phyloP scores from a whole-genome alignment of 2,113 vertebrate genomes.

The Oreochromis spilurus region DNA sequence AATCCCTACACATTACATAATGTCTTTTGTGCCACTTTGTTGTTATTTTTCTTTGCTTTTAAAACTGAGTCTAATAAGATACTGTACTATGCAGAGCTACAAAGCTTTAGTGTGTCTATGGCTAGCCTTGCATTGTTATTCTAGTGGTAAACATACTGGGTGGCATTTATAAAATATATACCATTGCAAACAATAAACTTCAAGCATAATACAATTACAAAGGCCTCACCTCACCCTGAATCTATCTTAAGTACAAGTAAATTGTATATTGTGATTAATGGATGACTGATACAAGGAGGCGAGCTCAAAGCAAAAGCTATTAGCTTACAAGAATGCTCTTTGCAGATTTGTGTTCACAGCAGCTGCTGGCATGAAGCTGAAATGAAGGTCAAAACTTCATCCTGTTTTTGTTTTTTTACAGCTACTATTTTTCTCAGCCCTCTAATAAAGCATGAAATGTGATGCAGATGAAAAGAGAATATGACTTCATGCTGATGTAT shows the following conservation, averaged over 20 bases:
- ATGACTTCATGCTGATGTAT: not conserved
- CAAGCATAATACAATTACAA: not conserved
- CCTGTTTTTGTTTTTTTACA: slow-evolving; percentile 17
- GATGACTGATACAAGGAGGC: not conserved
- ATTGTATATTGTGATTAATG: not conserved
- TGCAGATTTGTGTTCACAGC: not conserved
- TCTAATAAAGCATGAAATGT: not conserved
- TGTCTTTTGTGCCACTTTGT: not conserved
- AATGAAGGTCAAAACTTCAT: slow-evolving; percentile 26
- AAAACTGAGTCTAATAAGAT: not conserved
- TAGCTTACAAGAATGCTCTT: not conserved
- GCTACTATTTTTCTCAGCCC: not conserved
- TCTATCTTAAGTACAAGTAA: not conserved
- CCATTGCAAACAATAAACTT: not conserved
- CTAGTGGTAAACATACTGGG: not conserved
- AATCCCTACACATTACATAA: not conserved
- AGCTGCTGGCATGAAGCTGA: not conserved
- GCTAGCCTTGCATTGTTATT: not conserved
- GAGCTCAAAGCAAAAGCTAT: not conserved
- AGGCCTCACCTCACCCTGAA: not conserved
- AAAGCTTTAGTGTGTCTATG: not conserved
- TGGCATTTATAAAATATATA: not conserved
- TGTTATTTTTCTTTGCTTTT: not conserved
- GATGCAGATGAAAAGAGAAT: not conserved
- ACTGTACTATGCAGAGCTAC: not conserved